Base-by-base conservation (phyloP, 1,140 invertebrate genomes). In the Drosophila pruinosa region DNA sequence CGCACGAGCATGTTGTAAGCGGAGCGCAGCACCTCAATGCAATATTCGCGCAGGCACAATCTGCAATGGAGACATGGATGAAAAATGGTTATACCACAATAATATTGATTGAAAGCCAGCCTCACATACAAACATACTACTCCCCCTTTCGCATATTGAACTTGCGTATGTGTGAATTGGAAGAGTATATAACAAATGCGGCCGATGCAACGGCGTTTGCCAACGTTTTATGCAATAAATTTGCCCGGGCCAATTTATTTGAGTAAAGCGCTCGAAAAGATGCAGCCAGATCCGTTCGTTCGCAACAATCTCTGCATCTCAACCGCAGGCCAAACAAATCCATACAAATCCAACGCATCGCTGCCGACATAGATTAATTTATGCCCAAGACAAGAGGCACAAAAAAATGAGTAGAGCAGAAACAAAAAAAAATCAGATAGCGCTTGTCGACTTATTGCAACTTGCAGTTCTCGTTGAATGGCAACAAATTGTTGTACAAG, bases 21-120 rank as follows among this genome's bases (percentile, higher is more conserved):
- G 14, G 95, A 97, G 81, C 96, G 96, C 48, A 99, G 92, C 91
- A 99, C 98, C 92, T 98, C 96, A 47, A 96, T 94, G 92, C 97
- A 99, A 92, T 99, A 99, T 89, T 99, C 97, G 92, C 98, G 98
- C 47, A 99, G 92, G 91, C 98, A 96, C 65, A 98, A 92, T 74
- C 93, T 94, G 81, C 50, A 90, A 71, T 71, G 56, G 48, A 41
- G 22, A 48, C 24, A 24, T 28, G 52, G 75, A 90, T 89, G 77
- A 82, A 89, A 89, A 89, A 86, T 88, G 71, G 68, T 78, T 82
- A 82, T 82, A 80, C 81, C 81, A 81, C 81, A 89, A 89, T 88
- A 86, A 86, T 88, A 89, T 89, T 88, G 83, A 89, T 89, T 89
- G 79, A 89, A 89, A 68, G 82, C 72, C 77, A 86, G 58, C 3